Conservation (phyloP, 2,113 vertebrate species). For the Rostratula benghalensis region DNA sequence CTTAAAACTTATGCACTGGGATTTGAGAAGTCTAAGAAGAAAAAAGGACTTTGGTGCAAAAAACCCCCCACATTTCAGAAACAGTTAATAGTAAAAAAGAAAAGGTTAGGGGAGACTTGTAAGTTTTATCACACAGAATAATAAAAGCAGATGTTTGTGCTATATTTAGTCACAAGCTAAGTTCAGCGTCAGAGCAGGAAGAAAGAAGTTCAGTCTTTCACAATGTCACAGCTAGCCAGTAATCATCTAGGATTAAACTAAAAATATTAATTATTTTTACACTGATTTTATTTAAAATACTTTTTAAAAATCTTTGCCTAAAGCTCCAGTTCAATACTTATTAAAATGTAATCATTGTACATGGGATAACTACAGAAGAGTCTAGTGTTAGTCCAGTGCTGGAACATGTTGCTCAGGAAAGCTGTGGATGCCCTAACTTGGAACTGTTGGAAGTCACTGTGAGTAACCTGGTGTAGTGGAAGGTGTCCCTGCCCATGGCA, state of each 20-base stretch:
- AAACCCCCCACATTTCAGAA: not conserved
- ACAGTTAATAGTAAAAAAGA: not conserved
- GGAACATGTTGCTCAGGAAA: not conserved
- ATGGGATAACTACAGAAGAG: not conserved
- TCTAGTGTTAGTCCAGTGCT: not conserved
- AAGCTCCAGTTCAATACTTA: not conserved
- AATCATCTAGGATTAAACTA: not conserved
- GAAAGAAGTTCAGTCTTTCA: not conserved
- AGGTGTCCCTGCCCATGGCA: not conserved
- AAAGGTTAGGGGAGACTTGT: rapidly evolving
- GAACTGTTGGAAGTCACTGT: not conserved
- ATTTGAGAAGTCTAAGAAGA: not conserved
- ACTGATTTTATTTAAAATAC: not conserved
- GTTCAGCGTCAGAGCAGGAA: not conserved
- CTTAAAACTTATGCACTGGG: not conserved
- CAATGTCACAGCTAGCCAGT: not conserved
- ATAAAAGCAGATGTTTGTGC: not conserved
- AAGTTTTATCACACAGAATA: not conserved
- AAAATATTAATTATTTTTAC: not conserved
- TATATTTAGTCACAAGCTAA: not conserved
- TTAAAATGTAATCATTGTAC: not conserved
- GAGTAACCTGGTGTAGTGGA: no score
- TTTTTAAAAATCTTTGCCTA: not conserved
- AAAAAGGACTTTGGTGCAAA: not conserved
- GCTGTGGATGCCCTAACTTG: not conserved